These are phyloP conservation scores for Callocephalon fimbriatum DNA, from an alignment of 2,113 vertebrate genomes.

Conservation along the genomic window DNA sequence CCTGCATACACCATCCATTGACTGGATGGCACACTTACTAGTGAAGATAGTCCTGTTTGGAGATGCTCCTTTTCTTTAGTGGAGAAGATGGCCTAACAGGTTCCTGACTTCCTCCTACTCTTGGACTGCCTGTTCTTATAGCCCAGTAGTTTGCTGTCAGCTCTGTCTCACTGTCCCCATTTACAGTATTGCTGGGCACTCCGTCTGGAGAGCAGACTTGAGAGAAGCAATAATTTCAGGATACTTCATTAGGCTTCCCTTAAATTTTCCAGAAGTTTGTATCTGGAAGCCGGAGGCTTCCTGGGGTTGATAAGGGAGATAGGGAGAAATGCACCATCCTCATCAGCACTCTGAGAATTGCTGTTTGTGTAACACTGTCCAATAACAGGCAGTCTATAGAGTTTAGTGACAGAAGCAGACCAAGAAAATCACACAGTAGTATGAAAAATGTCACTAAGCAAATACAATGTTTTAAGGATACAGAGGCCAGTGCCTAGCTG, in stretches of 20 bases:
- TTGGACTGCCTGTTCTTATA: neutral
- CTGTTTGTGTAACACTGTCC: neutral
- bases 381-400: neutral
- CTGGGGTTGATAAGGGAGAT: neutral
- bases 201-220: neutral
- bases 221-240: neutral
- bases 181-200: neutral
- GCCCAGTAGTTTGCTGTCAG: neutral
- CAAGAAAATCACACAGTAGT: neutral
- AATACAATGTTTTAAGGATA: neutral
- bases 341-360: neutral
- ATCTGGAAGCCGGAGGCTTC: neutral
- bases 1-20: neutral
- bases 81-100: neutral
- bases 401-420: neutral
- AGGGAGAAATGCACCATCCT: neutral
- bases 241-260: neutral
- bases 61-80: neutral
- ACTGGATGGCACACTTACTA: neutral
- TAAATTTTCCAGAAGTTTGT: neutral
- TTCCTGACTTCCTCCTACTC: neutral
- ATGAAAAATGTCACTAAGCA: neutral
- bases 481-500: neutral
- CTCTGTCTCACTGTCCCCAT: neutral
- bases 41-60: neutral